Percentiles rank a stretch among this genome's conserved stretches.
phyloP scores from a whole-genome alignment of 2,888 invertebrate genomes.

The Linnaemya tessellans region DNA sequence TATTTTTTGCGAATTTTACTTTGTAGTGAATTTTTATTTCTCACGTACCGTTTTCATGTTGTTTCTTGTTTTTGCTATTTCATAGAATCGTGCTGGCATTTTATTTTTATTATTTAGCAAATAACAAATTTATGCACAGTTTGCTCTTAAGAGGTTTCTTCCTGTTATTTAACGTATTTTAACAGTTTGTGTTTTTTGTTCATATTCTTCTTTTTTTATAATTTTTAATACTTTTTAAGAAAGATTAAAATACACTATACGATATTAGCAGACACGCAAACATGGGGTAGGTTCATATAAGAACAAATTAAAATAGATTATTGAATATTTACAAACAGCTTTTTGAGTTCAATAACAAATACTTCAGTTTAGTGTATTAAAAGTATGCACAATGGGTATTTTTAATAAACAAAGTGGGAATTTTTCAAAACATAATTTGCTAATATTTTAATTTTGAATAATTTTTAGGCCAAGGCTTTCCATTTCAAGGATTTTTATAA shows the following conservation, averaged over 20 bases:
- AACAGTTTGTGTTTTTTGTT: conserved; percentile 16
- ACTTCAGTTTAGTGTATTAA: neutral
- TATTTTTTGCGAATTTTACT: conserved; percentile 21
- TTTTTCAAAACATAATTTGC: neutral
- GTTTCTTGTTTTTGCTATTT: conserved; percentile 23
- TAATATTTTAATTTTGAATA: too few relatives aligned
- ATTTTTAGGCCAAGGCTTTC: too few relatives aligned
- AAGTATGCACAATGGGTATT: neutral
- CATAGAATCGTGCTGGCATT: conserved; percentile 25
- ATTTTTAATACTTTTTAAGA: conserved; percentile 20
- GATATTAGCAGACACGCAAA: conserved; percentile 14
- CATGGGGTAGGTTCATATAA: neutral
- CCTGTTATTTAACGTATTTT: conserved; percentile 60
- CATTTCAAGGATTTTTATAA: neutral
- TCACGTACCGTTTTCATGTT: conserved; percentile 47
- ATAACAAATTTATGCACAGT: conserved; percentile 64
- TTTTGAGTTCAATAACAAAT: neutral
- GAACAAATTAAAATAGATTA: neutral
- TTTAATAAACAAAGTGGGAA: neutral
- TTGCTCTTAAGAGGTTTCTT: conserved; percentile 66
- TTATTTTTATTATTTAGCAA: conserved; percentile 48
- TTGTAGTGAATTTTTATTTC: conserved; percentile 43
- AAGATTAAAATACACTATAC: conserved; percentile 12
- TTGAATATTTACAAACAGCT: neutral
- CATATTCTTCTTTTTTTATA: neutral